Base-by-base conservation (phyloP, 2,888 invertebrate species). In the Listrodromus nycthemerus region DNA sequence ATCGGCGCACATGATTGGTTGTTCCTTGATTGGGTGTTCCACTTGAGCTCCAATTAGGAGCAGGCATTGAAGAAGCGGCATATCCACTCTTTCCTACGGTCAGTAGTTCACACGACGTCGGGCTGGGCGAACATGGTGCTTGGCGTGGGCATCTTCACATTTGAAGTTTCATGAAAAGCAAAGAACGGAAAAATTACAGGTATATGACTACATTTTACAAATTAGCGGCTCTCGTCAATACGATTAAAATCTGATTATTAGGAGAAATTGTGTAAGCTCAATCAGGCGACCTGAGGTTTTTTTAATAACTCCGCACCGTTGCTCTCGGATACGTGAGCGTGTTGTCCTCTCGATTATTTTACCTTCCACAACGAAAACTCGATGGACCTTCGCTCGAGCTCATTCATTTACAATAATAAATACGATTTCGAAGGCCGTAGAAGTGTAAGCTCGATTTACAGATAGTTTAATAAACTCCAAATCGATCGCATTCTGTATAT, bases 401-500 rank as follows among this genome's bases (percentile, higher is more conserved):
- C n/a, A 27, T 61, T 61, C 8, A 10, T 27, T 58, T n/a, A 24
- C n/a, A 50, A 19, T 63, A 6, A 41, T 2, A 7, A 2, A 45
- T 2, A 52, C 33, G 33, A 16, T 41, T 50, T 45, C n/a, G 7
- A 48, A 50, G 24, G 33, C 21, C 21, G 10, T 61, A 21, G 37
- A 30, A 5, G 69, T 61, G 55, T 10, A 52, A 74, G 77, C 19
- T 84, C 67, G 21, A 87, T 84, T 92, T 88, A 93, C 88, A 94
- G 89, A 86, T 93, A 91, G 82, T 94, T 94, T 66, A 96, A 91
- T 88, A 94, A 94, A 41, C 95, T 94, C 91, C 96, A 95, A 83
- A 96, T 94, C 71, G 94, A 94, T 87, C 95, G 94, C 86, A 96
- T 94, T 76, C 94, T 93, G 83, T 94, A 94, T 79, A 96, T 95